Evolutionary conservation across 2,113 vertebrate species (phyloP), one percentile per base, ranked within the genome.

Genomic region (Misgurnus mizolepis): DNA sequence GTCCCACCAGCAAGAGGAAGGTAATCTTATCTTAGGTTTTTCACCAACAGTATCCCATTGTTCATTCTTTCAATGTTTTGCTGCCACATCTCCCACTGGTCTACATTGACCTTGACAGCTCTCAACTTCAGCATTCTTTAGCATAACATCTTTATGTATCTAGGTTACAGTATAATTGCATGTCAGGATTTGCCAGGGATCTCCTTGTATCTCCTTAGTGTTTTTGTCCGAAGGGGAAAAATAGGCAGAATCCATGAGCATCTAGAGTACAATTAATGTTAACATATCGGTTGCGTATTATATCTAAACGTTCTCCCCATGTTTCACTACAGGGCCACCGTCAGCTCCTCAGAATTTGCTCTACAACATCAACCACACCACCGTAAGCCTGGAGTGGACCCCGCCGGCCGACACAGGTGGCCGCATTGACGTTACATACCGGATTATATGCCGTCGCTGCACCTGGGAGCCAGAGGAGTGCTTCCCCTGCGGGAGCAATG

Each of bases 281-380:
- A 76, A 55, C 71, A 49, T 66, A 69, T 67, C 39, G 3, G 34
- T 74, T 53, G 17, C 41, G 17, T 7, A 47, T 53, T 22, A 75
- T 72, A 81, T 76, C 65, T 75, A 70, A 66, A 60, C 67, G 34
- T 10, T 22, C 7, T 53, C 50, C 27, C 85, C 81, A 80, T 87
- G 82, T 81, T 87, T 89, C 80, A 70, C 91, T 87, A 87, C 87
- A 91, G 97, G 98, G 90, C 98, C 97, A 88, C 98, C 98, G 70
- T 99, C 98, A 47, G 97, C 97, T 85, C 98, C 98, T 27, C 97
- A 98, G 91, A 98, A 99, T 91, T 94, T 99, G 87, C 97, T 99
- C 91, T 99, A 97, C 93, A 99, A 98, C 91, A 99, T 98, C 93
- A 99, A 99, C 92, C 97, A 99, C 91, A 99, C 97, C 83, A 96